Evolutionary conservation across 2,113 vertebrate genomes (phyloP).

Genomic region (Rhombomys opimus): DNA sequence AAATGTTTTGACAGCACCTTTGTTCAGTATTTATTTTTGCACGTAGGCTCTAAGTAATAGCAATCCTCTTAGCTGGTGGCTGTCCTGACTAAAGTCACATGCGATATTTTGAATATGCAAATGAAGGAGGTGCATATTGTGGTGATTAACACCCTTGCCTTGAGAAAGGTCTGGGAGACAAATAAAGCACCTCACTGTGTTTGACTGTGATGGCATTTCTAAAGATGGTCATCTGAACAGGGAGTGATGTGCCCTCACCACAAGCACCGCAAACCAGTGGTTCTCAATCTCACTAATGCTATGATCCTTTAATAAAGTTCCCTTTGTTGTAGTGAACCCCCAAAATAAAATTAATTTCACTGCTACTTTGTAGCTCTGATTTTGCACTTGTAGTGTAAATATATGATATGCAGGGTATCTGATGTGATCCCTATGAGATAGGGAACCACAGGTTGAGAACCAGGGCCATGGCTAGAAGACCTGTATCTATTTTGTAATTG

Average conservation of each 20-base stretch:
- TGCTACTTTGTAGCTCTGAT: background rate
- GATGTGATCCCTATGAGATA: background rate
- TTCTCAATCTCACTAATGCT: background rate
- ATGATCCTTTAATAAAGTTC: background rate
- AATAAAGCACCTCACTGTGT: too few relatives aligned
- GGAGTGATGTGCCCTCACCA: background rate
- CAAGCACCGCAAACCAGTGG: background rate
- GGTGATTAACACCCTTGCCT: background rate
- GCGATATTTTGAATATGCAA: background rate
- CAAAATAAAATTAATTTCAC: background rate
- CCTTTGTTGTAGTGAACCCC: background rate
- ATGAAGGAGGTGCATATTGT: background rate
- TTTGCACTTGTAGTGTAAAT: background rate
- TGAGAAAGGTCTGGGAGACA: background rate
- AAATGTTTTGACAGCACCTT: slow-evolving; percentile 4
- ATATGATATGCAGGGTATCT: background rate
- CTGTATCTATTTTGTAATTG: background rate
- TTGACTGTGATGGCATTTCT: background rate
- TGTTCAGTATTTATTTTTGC: background rate
- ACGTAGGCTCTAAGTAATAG: background rate
- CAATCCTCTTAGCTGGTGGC: background rate
- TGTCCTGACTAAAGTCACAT: background rate
- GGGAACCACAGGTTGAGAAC: background rate
- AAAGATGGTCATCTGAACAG: background rate
- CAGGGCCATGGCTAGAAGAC: background rate